Base-by-base conservation (phyloP, 64 coral and sea anemone genomes). In the Stichodactyla mertensii region DNA sequence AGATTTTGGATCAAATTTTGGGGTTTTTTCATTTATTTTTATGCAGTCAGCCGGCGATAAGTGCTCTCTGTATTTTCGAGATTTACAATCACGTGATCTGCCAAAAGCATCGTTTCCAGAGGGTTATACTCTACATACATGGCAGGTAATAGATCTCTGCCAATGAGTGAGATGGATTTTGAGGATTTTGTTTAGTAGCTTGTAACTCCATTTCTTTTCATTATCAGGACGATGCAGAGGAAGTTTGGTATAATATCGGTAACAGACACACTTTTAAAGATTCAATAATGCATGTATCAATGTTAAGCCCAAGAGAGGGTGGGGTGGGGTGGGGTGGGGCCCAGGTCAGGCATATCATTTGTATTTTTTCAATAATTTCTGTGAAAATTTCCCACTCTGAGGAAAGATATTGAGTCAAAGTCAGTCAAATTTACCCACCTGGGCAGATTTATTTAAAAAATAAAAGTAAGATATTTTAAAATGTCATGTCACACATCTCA, bases 241-340 rank as follows among this genome's bases (percentile, higher is more conserved):
- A 79, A 13, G 67, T 57, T 78, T 86, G 89, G 89, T 54, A 86
- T 61, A 31, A 86, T 57, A 85, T 91, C 51, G 89, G 89, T 91
- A 52, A 55, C 55, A 53, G 52, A 55, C 0, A 66, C 7, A 22
- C 13, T 61, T 7, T 64, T 0, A 0, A 18, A 16, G 61, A 18
- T 18, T 14, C 61, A 19, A 18, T 4, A 64, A 45, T 45, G 36
- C 36, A 45, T 45, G 36, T 45, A 3, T 45, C 36, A 45, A 45
- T 45, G 36, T 45, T 45, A 45, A 45, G 36, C 36, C 1, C 36
- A 3, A 45, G 36, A 45, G 36, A 4, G 36, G 36, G 28, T 31
- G 28, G 36, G 31, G 31, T 36, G 0, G 31, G 31, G 31, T 2
- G 2, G 0, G 36, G 36, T 45, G 36, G 36, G 36, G 36, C 36